Percentiles rank a stretch among this genome's conserved stretches.
Evolutionary conservation across 2,113 vertebrate species (phyloP).

Genomic region (Thinocorus orbignyianus): DNA sequence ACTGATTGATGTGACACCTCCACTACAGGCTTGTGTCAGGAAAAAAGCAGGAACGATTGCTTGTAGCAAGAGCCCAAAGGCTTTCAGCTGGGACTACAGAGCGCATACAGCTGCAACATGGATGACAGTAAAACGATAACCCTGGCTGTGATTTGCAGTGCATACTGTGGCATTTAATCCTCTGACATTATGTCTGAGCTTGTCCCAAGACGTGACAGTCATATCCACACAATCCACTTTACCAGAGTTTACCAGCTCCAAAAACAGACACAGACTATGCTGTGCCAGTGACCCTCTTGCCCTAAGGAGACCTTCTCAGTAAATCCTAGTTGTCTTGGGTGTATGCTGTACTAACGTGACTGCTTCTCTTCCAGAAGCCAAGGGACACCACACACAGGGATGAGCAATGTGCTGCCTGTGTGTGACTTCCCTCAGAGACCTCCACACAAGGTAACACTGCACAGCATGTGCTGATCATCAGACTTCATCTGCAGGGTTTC

Average conservation of each 20-base stretch:
- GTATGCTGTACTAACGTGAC: background rate
- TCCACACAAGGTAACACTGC: background rate
- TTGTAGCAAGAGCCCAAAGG: background rate
- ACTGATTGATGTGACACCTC: accelerated
- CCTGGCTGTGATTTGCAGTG: background rate
- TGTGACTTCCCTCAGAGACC: background rate
- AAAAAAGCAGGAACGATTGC: background rate
- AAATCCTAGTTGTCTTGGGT: background rate
- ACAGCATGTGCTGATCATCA: background rate
- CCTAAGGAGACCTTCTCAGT: background rate
- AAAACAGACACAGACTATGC: background rate
- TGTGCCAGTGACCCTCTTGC: background rate
- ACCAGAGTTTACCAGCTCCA: background rate
- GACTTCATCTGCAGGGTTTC: background rate
- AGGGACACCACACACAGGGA: background rate
- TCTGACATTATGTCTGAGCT: background rate
- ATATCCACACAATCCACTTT: background rate
- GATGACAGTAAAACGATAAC: background rate
- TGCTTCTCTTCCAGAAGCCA: background rate
- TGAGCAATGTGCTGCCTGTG: background rate
- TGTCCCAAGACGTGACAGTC: background rate
- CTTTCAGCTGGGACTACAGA: background rate
- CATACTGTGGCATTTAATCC: background rate
- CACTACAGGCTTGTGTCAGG: background rate
- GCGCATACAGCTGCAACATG: background rate